phyloP scores from a whole-genome alignment of 1,140 invertebrate species.

The Drosophila leontia region DNA sequence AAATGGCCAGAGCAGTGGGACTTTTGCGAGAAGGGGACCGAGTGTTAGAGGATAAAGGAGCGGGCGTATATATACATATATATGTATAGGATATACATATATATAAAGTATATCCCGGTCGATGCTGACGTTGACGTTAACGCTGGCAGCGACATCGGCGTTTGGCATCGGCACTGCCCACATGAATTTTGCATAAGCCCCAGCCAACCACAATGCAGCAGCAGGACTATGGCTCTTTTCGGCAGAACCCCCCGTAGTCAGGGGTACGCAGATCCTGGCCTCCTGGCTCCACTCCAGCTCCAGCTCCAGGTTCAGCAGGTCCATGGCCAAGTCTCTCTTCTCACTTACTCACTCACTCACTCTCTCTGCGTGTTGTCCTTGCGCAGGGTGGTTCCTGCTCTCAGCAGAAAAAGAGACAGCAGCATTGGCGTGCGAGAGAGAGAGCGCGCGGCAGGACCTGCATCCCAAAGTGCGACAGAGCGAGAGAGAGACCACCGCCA shows the following conservation, averaged over 20 bases:
- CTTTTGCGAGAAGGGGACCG: not conserved
- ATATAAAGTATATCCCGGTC: slow-evolving; percentile 11
- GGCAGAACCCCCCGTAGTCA: not conserved
- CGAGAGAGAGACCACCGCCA: slow-evolving; percentile 43
- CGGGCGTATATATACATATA: not conserved
- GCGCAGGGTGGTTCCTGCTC: slow-evolving; percentile 48
- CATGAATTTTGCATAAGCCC: slow-evolving; percentile 80
- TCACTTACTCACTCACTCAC: not conserved
- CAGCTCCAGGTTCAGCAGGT: not conserved
- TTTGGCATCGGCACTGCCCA: slow-evolving; percentile 60
- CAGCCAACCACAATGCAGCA: slow-evolving; percentile 81
- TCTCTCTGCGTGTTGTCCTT: slow-evolving; percentile 8
- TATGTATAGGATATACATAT: not conserved
- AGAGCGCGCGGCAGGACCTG: slow-evolving; percentile 24
- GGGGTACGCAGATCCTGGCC: slow-evolving; percentile 9
- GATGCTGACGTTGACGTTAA: slow-evolving; percentile 32
- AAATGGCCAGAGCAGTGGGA: slow-evolving; percentile 51
- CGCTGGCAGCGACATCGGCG: slow-evolving; percentile 50
- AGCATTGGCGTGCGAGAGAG: not conserved
- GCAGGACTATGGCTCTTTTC: slow-evolving; percentile 31
- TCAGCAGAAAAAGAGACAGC: slow-evolving; percentile 26
- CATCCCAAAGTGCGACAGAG: slow-evolving; percentile 25
- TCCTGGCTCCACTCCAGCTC: not conserved
- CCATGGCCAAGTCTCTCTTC: slow-evolving; percentile 32
- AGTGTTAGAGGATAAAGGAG: not conserved